Conservation (phyloP, 2,888 invertebrate species). For the Macroteleia sp. region DNA sequence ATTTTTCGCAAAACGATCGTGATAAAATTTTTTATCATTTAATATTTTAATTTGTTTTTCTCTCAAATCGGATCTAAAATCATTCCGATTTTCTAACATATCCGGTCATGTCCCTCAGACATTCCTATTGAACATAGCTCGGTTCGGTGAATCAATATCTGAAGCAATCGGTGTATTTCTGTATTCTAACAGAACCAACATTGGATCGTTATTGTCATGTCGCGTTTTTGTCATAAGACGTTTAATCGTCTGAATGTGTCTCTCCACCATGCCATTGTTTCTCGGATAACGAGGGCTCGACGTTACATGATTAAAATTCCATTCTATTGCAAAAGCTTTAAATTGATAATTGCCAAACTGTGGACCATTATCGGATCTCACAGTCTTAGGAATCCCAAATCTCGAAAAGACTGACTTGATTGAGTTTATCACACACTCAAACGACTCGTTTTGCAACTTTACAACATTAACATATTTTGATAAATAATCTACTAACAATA, state of each 20-base stretch:
- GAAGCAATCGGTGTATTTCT: too few species aligned
- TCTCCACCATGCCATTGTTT: conserved; percentile 61
- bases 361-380: conserved; percentile 56
- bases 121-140: too few species aligned
- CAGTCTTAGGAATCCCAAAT: conserved; percentile 43
- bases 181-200: too few species aligned
- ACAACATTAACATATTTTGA: conserved; percentile 43
- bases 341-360: conserved; percentile 49
- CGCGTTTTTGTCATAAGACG: too few species aligned
- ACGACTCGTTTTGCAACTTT: conserved; percentile 3
- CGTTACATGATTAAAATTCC: conserved; percentile 51
- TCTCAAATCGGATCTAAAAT: too few species aligned
- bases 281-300: conserved; percentile 47
- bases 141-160: too few species aligned
- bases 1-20: too few species aligned
- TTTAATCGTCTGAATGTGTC: conserved; percentile 61
- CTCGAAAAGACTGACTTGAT: conserved; percentile 48
- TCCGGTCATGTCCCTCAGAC: too few species aligned
- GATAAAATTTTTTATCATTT: too few species aligned
- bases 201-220: too few species aligned
- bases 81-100: too few species aligned
- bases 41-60: too few species aligned
- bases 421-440: conserved; percentile 18
- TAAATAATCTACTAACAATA: conserved; percentile 46
- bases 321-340: conserved; percentile 39